Base-by-base conservation (phyloP, 2,888 invertebrate species). In the Ommatoiulus sabulosus region DNA sequence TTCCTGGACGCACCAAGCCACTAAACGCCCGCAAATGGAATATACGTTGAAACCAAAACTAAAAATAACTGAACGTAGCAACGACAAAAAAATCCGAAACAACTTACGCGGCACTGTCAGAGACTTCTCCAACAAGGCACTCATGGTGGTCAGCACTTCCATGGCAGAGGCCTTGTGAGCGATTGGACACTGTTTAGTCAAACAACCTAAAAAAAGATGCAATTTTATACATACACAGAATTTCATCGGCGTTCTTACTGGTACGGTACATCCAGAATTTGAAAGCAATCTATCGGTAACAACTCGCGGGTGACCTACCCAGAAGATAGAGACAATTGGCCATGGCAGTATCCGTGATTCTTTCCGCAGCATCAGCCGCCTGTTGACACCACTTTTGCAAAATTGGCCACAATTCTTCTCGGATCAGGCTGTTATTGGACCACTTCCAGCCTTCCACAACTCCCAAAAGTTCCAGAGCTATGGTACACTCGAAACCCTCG, bases 351-450 rank as follows among this genome's bases (percentile, higher is more conserved):
- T 87, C 87, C 17, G 48, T 24, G n/a, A 43, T 48, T 3, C 52
- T 87, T 44, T 46, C 52, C 6, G 48, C 17, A 35, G 7, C 43
- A 12, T 7, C n/a, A 3, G 87, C 1, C 35, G 44, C 17, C 15
- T 48, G 52, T 24, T 87, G 87, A n/a, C 52, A 43, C 87, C 87
- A 87, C 43, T 3, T 57, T 52, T 48, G 52, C 15, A 87, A 57
- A 57, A 87, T 87, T 10, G 87, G 87, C 87, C 87, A 87, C 17
- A 87, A n/a, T n/a, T 6, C 46, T 52, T 87, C 48, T 48, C 87
- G 5, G 15, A 87, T 57, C 15, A 87, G 48, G 24, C n/a, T 24
- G 17, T 87, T 57, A 35, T 87, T 87, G n/a, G 87, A 8, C 87
- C 87, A 87, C 24, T 52, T 17, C 87, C 87, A 87, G 87, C 87